A percentile compares a stretch with the other conserved stretches of the same genome.
Evolutionary conservation across 2,113 vertebrate genomes (phyloP).

Genomic region (Eudorcas thomsonii): DNA sequence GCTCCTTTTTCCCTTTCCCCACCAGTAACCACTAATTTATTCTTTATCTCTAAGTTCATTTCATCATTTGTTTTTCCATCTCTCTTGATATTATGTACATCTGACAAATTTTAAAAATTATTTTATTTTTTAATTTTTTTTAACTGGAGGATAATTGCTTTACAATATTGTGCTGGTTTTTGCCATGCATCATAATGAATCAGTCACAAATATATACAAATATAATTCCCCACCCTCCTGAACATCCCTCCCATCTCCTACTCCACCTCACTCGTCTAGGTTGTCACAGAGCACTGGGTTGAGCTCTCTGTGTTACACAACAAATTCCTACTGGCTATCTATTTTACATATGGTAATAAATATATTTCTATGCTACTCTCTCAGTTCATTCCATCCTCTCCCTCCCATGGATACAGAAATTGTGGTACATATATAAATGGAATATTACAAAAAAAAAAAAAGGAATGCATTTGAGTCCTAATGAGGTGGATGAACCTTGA

Average conservation of each 20-base stretch:
- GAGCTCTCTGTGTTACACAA: not conserved
- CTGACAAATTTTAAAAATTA: not conserved
- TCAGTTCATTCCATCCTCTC: not conserved
- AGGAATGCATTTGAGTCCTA: not conserved
- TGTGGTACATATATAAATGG: not conserved
- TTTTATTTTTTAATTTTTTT: not conserved
- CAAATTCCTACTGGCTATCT: not conserved
- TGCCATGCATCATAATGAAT: not conserved
- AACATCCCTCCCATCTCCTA: not conserved
- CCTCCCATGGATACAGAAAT: not conserved
- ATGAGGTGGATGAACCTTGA: not conserved
- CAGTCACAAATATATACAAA: not conserved
- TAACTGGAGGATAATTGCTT: not conserved
- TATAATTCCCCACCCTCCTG: not conserved
- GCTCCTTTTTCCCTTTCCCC: not conserved
- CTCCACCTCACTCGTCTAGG: not conserved
- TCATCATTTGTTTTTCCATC: not conserved
- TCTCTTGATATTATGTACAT: not conserved
- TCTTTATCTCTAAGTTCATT: not conserved
- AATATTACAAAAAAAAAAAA: not conserved
- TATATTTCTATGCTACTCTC: not conserved
- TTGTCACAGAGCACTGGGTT: not conserved
- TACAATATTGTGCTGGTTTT: not conserved
- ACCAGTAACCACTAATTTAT: not conserved
- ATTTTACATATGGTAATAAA: not conserved